Percentiles rank a stretch among this genome's conserved stretches.
Conservation (phyloP, 2,113 vertebrate genomes). For the Clarias gariepinus region DNA sequence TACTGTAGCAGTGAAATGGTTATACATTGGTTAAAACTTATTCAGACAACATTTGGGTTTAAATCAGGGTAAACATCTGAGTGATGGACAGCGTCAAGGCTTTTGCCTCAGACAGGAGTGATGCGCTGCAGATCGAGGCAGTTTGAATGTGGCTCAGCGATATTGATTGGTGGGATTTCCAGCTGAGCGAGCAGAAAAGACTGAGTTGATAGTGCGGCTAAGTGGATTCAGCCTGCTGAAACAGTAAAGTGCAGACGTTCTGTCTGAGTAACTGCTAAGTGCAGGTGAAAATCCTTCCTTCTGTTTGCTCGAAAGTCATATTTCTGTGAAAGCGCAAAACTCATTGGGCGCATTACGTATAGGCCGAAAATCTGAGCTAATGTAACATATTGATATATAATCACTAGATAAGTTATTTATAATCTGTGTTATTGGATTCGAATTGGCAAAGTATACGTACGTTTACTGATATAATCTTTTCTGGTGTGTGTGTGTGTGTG, state of each 20-base stretch:
- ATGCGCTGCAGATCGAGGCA: neutral
- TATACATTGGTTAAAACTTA: neutral
- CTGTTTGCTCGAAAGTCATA: neutral
- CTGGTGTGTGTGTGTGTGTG: constrained; percentile 19
- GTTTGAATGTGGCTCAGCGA: constrained; percentile 27
- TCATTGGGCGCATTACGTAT: neutral
- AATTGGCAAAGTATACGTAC: neutral
- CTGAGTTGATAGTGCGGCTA: constrained; percentile 38
- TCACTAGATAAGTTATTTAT: neutral
- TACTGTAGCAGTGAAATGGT: neutral
- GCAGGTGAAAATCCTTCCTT: neutral
- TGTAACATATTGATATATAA: neutral
- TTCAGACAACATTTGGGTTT: neutral
- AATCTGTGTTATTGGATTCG: constrained; percentile 2
- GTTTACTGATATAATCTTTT: constrained; percentile 11
- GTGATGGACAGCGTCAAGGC: constrained; percentile 20
- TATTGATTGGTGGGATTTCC: constrained; percentile 37
- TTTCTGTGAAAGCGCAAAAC: neutral
- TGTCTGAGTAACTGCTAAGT: constrained; percentile 27
- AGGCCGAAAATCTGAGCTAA: neutral
- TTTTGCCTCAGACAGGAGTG: neutral
- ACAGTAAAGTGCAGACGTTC: constrained; percentile 22
- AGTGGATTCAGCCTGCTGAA: constrained; percentile 35
- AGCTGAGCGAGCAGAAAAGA: constrained; percentile 36
- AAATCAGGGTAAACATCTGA: constrained; percentile 16